Evolutionary conservation across 2,888 invertebrate species (phyloP).

Genomic region (Leptura quadrifasciata): DNA sequence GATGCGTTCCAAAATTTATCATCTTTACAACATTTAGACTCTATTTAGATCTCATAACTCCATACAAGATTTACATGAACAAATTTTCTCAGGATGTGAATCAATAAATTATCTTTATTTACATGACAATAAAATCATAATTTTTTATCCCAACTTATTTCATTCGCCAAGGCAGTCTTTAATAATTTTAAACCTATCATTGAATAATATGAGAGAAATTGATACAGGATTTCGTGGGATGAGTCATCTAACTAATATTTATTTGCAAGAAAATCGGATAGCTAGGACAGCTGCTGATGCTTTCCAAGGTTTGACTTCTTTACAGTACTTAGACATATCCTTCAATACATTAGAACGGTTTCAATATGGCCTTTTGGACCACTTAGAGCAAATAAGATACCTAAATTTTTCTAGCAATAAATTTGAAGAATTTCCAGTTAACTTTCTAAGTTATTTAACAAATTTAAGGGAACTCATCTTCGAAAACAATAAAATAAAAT

Average conservation of each 20-base stretch:
- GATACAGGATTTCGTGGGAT: too few relatives aligned
- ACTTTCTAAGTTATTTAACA: slow-evolving; percentile 8
- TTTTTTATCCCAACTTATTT: too few relatives aligned
- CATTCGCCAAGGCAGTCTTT: too few relatives aligned
- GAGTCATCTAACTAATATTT: slow-evolving; percentile 20
- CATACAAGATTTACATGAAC: background rate
- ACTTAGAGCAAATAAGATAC: slow-evolving; percentile 4
- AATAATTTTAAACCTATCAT: too few relatives aligned
- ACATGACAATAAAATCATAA: too few relatives aligned
- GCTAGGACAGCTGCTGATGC: background rate
- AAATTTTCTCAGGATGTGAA: too few relatives aligned
- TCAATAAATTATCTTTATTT: too few relatives aligned
- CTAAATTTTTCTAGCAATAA: slow-evolving; percentile 32
- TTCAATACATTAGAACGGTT: slow-evolving; percentile 15
- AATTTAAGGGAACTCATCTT: slow-evolving; percentile 21
- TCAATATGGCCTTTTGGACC: slow-evolving; percentile 15
- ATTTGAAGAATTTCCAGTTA: slow-evolving; percentile 10
- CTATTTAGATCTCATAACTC: slow-evolving; percentile 35
- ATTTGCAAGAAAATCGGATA: slow-evolving; percentile 19
- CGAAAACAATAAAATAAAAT: slow-evolving; percentile 14
- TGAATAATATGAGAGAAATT: too few relatives aligned
- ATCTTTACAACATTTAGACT: slow-evolving; percentile 29
- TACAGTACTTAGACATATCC: slow-evolving; percentile 28
- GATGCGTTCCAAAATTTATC: slow-evolving; percentile 12
- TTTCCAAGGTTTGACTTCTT: slow-evolving; percentile 19